Percentiles rank a stretch among this genome's conserved stretches.
phyloP scores from a whole-genome alignment of 2,797 vertebrate genomes.

The Pantherophis alleghaniensis region DNA sequence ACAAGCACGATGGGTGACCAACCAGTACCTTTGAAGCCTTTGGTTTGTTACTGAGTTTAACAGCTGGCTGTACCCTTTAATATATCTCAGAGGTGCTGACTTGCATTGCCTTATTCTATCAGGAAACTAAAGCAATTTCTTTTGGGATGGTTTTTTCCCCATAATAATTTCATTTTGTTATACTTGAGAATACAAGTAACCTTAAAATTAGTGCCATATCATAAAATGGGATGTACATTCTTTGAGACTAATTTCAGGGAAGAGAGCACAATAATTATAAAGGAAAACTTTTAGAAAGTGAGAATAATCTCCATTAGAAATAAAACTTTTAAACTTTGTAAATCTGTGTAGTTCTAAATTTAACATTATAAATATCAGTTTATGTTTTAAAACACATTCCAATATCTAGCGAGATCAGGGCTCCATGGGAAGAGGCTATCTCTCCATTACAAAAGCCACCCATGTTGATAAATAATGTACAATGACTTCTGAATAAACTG shows the following conservation, averaged over 20 bases:
- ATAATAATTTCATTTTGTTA: not conserved
- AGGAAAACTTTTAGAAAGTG: not conserved
- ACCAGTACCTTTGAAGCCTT: not conserved
- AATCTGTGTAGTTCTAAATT: not conserved
- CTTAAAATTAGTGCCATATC: not conserved
- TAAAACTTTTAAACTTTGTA: not conserved
- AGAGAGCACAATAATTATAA: not conserved
- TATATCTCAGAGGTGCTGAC: constrained; percentile 18
- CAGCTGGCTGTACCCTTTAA: constrained; percentile 19
- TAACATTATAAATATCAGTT: not conserved
- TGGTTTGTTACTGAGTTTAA: constrained; percentile 4
- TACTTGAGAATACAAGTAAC: not conserved
- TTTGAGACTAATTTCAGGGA: not conserved
- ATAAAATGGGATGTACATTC: not conserved
- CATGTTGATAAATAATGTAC: constrained; percentile 24
- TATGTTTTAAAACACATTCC: not conserved
- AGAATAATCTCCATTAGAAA: not conserved
- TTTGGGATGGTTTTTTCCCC: not conserved
- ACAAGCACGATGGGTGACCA: not conserved
- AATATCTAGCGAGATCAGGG: constrained; percentile 3
- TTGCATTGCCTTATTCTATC: constrained; percentile 11
- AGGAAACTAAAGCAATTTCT: constrained; percentile 8
- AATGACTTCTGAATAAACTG: accelerated
- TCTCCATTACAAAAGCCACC: not conserved
- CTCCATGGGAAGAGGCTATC: not conserved